Conservation (phyloP, 2,888 invertebrate species). For the Platycnemis pennipes region DNA sequence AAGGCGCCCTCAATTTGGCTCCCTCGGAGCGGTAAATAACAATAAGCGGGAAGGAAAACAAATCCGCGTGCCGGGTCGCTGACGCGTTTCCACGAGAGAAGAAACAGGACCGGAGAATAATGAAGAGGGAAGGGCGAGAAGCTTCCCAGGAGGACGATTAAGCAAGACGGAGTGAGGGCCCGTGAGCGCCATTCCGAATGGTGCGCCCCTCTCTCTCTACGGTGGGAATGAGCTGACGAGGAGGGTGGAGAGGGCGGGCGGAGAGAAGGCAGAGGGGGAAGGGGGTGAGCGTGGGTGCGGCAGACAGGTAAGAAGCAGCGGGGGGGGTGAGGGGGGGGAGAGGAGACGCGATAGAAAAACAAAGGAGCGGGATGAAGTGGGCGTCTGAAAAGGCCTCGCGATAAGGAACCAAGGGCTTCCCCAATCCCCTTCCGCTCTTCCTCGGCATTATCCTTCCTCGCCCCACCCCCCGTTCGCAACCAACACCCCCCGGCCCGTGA, state of each 20-base stretch:
- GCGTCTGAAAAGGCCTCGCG: constrained; percentile 52
- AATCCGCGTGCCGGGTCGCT: neutral
- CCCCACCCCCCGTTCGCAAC: neutral
- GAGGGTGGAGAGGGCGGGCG: neutral
- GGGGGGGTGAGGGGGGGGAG: neutral
- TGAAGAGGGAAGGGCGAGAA: neutral
- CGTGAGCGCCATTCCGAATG: neutral
- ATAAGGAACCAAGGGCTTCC: constrained; percentile 49
- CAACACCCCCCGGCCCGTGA: neutral
- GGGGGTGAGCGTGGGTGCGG: neutral
- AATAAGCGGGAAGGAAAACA: neutral
- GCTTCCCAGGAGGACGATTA: constrained; percentile 52
- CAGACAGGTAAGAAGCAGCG: constrained; percentile 29
- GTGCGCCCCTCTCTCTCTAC: constrained; percentile 6
- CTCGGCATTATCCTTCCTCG: neutral
- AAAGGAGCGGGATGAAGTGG: constrained; percentile 24
- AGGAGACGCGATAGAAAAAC: neutral
- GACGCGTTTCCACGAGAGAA: constrained; percentile 30
- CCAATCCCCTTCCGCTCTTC: neutral
- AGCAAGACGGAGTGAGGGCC: neutral
- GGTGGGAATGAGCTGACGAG: neutral
- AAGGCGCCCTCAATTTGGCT: neutral
- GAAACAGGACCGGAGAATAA: neutral
- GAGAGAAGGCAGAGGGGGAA: neutral
- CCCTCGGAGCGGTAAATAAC: constrained; percentile 20